Conservation (phyloP, 2,888 invertebrate genomes). For the Stratiomys singularior region DNA sequence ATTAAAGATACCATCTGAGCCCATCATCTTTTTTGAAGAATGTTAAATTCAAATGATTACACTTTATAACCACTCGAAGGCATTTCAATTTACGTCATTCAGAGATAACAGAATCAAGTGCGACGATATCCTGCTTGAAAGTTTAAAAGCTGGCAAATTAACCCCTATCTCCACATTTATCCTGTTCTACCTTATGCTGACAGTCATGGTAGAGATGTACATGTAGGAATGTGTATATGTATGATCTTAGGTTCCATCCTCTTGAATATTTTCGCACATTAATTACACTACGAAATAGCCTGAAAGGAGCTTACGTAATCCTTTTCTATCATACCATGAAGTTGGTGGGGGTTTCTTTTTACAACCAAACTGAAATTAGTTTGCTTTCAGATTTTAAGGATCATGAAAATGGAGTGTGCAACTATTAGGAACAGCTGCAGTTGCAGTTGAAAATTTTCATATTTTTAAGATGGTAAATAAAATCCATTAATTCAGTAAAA, state of each 20-base stretch:
- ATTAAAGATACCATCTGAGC: constrained; percentile 37
- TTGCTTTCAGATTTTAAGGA: too few relatives aligned
- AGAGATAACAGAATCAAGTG: neutral
- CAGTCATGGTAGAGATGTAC: too few relatives aligned
- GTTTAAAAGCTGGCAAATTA: constrained; percentile 15
- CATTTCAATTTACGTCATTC: constrained; percentile 22
- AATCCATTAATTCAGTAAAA: too few relatives aligned
- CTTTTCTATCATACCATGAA: too few relatives aligned
- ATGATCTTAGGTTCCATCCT: neutral
- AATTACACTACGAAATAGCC: constrained; percentile 12
- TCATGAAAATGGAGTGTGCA: too few relatives aligned
- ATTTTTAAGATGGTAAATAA: too few relatives aligned
- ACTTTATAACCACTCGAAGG: constrained; percentile 34
- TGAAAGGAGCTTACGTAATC: constrained; percentile 8
- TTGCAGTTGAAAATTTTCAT: too few relatives aligned
- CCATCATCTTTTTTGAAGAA: constrained; percentile 22
- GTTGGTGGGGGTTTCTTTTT: too few relatives aligned
- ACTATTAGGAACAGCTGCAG: too few relatives aligned
- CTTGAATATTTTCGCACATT: neutral
- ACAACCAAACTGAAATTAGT: too few relatives aligned
- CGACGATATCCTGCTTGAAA: neutral
- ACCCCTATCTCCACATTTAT: neutral
- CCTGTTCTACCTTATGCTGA: too few relatives aligned
- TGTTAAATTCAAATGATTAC: constrained; percentile 29
- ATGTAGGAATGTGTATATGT: neutral